Base-by-base conservation (phyloP, 1,140 invertebrate genomes). In the Drosophila azteca region DNA sequence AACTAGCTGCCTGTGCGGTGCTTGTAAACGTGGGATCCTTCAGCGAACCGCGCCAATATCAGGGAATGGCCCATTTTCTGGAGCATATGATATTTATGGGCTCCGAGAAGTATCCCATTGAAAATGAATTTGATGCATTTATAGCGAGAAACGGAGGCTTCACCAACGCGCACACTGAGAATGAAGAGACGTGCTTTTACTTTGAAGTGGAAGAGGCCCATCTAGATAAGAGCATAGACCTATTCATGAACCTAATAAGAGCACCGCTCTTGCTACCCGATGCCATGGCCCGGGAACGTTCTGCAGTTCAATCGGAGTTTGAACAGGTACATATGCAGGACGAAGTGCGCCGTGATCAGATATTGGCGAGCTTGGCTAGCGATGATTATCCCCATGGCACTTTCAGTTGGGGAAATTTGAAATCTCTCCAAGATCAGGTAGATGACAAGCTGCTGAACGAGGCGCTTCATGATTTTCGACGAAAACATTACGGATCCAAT, bases 81-180 rank as follows among this genome's bases (percentile, higher is more conserved):
- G 98, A 99, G 91, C 98, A 99, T 89, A 98, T 99, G 97, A 94
- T 99, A 7, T 98, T 98, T 88, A 97, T 98, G 95, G 97, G 97
- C 20, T 97, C 96, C 52, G 92, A 95, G 88, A 97, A 96, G 80
- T 98, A 95, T 93, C 96, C 96, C 5, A 93, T 95, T 89, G 97
- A 97, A 92, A 98, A 98, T 92, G 95, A 95, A 70, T 96, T 97
- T 82, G 96, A 97, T 92, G 92, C 95, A 3, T 97, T 95, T 81
- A 93, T 97, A 17, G 94, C 93, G 87, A 95, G 95, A 93, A 94
- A 95, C 89, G 96, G 96, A 3, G 97, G 97, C 4, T 94, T 94
- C 8, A 94, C 95, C 76, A 97, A 98, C 92, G 97, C 97, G 0
- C 95, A 94, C 13, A 98, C 97, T 0, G 96, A 97, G 78, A 95